Conservation (phyloP, 2,888 invertebrate species). For the Abrostola triplasia region DNA sequence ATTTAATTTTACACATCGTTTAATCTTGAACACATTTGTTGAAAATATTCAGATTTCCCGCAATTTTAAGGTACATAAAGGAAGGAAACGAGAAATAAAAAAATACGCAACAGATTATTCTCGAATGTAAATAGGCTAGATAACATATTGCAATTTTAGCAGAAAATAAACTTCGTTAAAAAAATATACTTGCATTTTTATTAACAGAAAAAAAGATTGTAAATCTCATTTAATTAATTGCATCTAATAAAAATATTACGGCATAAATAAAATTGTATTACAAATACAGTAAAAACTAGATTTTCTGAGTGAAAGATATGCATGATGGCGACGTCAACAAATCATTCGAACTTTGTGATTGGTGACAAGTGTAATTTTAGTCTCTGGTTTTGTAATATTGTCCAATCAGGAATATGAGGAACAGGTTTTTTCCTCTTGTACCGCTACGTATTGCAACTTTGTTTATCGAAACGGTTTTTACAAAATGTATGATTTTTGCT, state of each 20-base stretch:
- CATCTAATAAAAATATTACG: no score
- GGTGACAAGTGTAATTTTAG: slow-evolving; percentile 11
- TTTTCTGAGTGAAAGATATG: slow-evolving; percentile 6
- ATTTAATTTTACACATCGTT: no score
- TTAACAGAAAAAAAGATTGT: no score
- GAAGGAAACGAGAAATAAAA: slow-evolving; percentile 3
- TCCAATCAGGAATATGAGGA: slow-evolving; percentile 36
- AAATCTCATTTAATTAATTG: no score
- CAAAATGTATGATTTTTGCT: not conserved
- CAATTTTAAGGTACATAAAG: not conserved
- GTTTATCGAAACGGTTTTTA: slow-evolving; percentile 1
- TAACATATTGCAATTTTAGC: no score
- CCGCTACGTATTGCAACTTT: slow-evolving; percentile 18
- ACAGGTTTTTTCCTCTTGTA: slow-evolving; percentile 22
- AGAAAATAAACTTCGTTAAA: no score
- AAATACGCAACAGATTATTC: slow-evolving; percentile 5
- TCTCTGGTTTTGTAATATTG: slow-evolving; percentile 21
- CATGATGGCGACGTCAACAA: slow-evolving; percentile 51
- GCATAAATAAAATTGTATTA: not conserved
- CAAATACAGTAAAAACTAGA: not conserved
- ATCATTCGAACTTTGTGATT: slow-evolving; percentile 28
- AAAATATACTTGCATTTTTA: no score
- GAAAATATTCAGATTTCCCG: not conserved
- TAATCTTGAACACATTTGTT: not conserved
- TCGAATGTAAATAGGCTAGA: not conserved